A percentile compares a stretch with the other conserved stretches of the same genome.
phyloP scores from a whole-genome alignment of 2,113 vertebrate species.

The Etia nguti region DNA sequence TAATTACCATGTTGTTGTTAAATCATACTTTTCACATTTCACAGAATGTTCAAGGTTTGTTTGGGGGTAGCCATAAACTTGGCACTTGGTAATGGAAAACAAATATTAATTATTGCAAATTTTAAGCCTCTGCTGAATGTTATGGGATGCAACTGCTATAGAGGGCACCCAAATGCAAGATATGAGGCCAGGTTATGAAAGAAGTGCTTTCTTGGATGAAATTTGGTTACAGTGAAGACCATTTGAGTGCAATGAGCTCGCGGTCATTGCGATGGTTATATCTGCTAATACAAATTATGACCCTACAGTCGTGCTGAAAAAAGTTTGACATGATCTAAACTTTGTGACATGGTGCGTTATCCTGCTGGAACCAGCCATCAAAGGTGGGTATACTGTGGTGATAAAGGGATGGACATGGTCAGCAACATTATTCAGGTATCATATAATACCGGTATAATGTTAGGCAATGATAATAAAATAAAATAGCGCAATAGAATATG shows the following conservation, averaged over 20 bases:
- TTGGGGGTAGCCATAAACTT: not conserved
- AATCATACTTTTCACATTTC: not conserved
- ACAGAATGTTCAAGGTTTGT: not conserved
- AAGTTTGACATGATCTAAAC: not conserved
- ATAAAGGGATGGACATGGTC: too few species aligned
- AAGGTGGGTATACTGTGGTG: not conserved
- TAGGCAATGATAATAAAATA: too few species aligned
- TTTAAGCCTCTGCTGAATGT: not conserved
- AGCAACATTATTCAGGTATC: too few species aligned
- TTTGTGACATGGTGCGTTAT: not conserved
- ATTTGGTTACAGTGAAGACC: not conserved
- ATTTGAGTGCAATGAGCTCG: not conserved
- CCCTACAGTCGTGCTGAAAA: fast-evolving
- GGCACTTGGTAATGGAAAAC: not conserved
- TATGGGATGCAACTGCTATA: not conserved
- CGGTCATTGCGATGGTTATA: not conserved
- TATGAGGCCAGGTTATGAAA: not conserved
- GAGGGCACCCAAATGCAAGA: not conserved
- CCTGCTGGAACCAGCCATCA: not conserved
- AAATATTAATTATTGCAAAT: fast-evolving
- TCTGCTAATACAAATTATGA: not conserved
- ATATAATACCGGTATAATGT: too few species aligned
- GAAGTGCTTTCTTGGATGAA: not conserved
- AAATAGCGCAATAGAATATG: too few species aligned
- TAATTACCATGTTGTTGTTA: not conserved